Conservation (phyloP, 2,797 vertebrate species). For the Bucorvus abyssinicus region DNA sequence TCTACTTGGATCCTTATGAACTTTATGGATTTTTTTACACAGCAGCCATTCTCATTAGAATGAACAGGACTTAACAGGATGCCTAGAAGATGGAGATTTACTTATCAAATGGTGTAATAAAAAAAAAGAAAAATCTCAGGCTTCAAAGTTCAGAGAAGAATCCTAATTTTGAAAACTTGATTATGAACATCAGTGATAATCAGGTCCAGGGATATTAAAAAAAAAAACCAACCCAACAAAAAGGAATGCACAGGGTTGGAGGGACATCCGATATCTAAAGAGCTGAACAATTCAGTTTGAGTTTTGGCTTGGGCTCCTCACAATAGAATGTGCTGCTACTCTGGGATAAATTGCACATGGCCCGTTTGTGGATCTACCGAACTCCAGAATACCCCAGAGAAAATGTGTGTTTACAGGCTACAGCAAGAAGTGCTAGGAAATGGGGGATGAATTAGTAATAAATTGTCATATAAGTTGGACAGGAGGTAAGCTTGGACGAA, state of each 20-base stretch:
- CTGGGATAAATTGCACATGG: not conserved
- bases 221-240: too few relatives aligned
- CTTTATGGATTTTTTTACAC: not conserved
- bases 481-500: not conserved
- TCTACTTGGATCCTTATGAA: not conserved
- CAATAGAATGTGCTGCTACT: not conserved
- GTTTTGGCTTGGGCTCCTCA: not conserved
- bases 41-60: not conserved
- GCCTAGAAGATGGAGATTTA: not conserved
- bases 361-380: not conserved
- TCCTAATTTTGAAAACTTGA: not conserved
- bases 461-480: not conserved
- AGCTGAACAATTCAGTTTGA: not conserved
- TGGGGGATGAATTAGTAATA: not conserved
- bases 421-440: not conserved
- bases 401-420: not conserved
- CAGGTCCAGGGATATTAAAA: not conserved
- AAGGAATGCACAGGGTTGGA: not conserved
- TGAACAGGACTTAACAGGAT: not conserved
- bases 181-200: not conserved
- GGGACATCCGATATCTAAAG: not conserved
- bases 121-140: not conserved
- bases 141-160: not conserved
- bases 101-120: not conserved
- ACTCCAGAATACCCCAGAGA: not conserved